Percentiles rank a stretch among this genome's conserved stretches.
phyloP scores from a whole-genome alignment of 2,797 vertebrate genomes.

The Liasis olivaceus region DNA sequence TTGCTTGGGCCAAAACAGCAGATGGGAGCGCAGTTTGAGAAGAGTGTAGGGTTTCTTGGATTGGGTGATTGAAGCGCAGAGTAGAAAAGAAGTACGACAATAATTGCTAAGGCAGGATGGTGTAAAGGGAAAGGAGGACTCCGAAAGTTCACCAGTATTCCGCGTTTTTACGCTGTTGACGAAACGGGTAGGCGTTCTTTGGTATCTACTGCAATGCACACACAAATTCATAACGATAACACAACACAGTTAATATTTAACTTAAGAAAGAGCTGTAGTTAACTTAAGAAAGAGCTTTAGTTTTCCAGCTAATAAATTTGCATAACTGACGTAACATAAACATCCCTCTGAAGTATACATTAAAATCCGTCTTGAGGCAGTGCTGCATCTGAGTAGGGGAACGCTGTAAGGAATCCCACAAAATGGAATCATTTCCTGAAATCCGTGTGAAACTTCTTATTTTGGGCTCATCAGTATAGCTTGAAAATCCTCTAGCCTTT shows the following conservation, averaged over 20 bases:
- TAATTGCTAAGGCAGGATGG: not conserved
- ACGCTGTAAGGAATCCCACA: not conserved
- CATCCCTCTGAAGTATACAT: not conserved
- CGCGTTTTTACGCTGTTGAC: not conserved
- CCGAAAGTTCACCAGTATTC: not conserved
- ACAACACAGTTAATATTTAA: not conserved
- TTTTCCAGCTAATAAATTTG: not conserved
- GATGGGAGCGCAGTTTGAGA: not conserved
- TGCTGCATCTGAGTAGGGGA: not conserved
- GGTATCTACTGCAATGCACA: not conserved
- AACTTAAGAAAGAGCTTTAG: not conserved
- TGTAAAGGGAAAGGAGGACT: not conserved
- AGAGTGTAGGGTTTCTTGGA: not conserved
- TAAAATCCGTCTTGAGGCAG: not conserved
- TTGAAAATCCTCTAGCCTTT: not conserved
- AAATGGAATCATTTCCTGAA: not conserved
- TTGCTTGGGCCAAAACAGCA: not conserved
- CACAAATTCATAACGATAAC: not conserved
- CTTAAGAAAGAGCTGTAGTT: not conserved
- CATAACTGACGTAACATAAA: not conserved
- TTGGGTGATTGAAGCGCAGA: not conserved
- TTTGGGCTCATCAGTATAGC: not conserved
- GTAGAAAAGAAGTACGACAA: not conserved
- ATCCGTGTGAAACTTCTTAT: not conserved
- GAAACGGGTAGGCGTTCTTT: not conserved